Evolutionary conservation across 2,113 vertebrate species (phyloP), one percentile per base, ranked within the genome.

Genomic region (Desmodus rotundus): DNA sequence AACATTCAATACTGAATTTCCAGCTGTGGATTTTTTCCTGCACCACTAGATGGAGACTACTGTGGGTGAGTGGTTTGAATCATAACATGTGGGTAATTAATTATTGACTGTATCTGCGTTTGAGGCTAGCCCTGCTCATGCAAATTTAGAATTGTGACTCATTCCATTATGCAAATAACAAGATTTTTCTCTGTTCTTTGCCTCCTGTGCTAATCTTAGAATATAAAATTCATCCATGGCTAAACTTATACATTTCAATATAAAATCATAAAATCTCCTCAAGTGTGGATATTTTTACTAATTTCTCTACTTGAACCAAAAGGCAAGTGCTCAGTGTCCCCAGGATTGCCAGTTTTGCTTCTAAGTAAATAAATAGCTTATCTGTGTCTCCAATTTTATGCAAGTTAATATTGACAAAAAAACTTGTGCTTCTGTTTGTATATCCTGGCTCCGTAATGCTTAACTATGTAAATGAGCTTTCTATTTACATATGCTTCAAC

Each of bases 301-400:
- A 94, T 97, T 94, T 96, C 24, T 96, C n/a, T 91, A 54, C 45
- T 96, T 84, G 16, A 13, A 81, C n/a, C 78, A 74, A 81, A 93
- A 38, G 38, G 22, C 61, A 82, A 77, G 31, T 47, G 41, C n/a
- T 31, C n/a, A 72, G 47, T 41, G 4, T 83, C 36, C 36, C 17
- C 9, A 70, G 54, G 15, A 86, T 95, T 94, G 67, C 4, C 26
- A 61, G 33, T 45, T 86, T 11, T 65, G 24, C n/a, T 86, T 95
- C 31, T 68, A 95, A 87, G 85, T 93, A 94, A 95, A 78, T 43
- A 94, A 95, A 78, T n/a, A 93, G n/a, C 4, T 89, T 93, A 76
- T 77, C 33, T 68, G 15, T 94, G 50, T 33, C 86, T 96, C 19
- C 82, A 58, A 72, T 91, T 88, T 83, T 89, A 72, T 85, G 56